Conservation (phyloP, 2,113 vertebrate genomes). For the Aviceda subcristata region DNA sequence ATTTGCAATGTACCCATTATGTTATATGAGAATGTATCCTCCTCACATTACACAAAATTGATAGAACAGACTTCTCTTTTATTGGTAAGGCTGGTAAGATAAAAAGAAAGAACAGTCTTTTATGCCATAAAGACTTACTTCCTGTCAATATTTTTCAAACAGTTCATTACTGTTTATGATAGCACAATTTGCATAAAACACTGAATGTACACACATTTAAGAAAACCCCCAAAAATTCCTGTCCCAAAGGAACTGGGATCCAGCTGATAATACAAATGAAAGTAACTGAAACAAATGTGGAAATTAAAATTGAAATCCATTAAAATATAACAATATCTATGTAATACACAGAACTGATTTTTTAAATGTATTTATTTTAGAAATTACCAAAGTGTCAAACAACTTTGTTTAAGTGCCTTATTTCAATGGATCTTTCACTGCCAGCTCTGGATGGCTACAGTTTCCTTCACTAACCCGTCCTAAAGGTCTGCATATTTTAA, state of each 20-base stretch:
- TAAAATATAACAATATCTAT: neutral
- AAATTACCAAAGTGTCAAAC: neutral
- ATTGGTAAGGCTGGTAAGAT: neutral
- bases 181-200: neutral
- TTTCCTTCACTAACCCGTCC: neutral
- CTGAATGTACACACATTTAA: fast-evolving
- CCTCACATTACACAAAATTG: neutral
- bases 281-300: neutral
- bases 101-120: neutral
- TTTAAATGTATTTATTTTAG: neutral
- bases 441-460: neutral
- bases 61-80: neutral
- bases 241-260: neutral
- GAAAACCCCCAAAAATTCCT: neutral
- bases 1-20: neutral
- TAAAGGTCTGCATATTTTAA: neutral
- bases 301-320: neutral
- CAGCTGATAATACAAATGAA: neutral
- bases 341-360: neutral
- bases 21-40: neutral
- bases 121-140: neutral
- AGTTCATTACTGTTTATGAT: neutral
- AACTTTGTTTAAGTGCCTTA: neutral
- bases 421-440: neutral
- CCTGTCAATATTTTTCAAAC: neutral